Evolutionary conservation across 2,888 invertebrate species (phyloP).

Genomic region (Myopa tessellatipennis): DNA sequence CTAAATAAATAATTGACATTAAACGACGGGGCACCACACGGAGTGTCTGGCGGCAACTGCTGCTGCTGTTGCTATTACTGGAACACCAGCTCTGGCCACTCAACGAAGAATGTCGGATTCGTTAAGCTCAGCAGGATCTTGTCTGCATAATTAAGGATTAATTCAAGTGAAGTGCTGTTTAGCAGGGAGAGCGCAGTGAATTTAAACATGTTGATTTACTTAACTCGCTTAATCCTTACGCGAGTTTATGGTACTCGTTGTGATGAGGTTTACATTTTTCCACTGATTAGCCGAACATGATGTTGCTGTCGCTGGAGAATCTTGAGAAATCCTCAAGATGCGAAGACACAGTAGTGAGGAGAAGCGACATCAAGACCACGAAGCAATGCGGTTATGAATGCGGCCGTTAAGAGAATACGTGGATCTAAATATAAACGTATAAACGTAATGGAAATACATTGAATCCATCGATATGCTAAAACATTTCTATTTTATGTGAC

Average conservation of each 20-base stretch:
- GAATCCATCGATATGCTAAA: no score
- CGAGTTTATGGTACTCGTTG: background rate
- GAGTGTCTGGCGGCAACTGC: conserved; percentile 38
- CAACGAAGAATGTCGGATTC: conserved; percentile 33
- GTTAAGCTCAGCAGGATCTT: conserved; percentile 62
- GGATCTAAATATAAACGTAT: no score
- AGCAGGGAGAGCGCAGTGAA: background rate
- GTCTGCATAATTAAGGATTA: conserved; percentile 66
- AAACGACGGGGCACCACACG: conserved; percentile 63
- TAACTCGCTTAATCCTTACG: conserved; percentile 12
- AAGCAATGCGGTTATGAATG: no score
- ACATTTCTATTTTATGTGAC: no score
- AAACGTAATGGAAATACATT: no score
- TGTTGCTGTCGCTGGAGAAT: background rate
- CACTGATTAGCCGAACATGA: conserved; percentile 26
- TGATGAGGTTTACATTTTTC: conserved; percentile 6
- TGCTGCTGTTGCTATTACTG: background rate
- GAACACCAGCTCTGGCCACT: background rate
- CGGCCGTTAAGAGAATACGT: no score
- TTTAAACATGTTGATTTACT: conserved; percentile 32
- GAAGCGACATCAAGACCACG: background rate
- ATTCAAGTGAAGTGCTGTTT: conserved; percentile 55
- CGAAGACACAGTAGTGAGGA: background rate
- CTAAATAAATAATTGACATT: conserved; percentile 64
- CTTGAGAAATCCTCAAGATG: background rate